Base-by-base conservation (phyloP, 2,113 vertebrate genomes). In the Casuarius casuarius region DNA sequence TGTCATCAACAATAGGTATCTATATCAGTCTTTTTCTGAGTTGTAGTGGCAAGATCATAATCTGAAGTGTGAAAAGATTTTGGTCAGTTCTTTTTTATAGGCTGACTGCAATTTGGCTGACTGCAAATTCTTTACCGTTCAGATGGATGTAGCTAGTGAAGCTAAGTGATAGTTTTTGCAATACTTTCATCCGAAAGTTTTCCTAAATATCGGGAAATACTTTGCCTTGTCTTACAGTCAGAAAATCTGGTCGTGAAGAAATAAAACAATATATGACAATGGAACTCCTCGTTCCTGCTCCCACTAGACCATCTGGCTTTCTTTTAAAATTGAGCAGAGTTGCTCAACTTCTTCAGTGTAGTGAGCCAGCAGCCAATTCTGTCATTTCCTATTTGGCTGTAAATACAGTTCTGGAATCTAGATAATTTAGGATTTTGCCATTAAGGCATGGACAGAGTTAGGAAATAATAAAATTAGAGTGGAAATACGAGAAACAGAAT, bases 331-430 rank as follows among this genome's bases (percentile, higher is more conserved):
- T 81, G 35, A 23, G 61, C 68, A 81, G 79, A 90, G 51, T 96
- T 96, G 88, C 90, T 96, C 75, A 96, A 94, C 72, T 83, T 95
- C 73, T 96, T 93, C 85, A 90, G 90, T 2, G 2, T 20, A 25
- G 40, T 42, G 63, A 96, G 87, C 95, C 94, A 96, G 88, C 81
- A 95, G 82, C 87, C 10, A 4, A 85, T 94, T 83, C 75, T 92
- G 93, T 96, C 87, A 97, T 96, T 96, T 97, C 96, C 96, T 96
- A 91, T 92, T 94, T 95, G 94, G 93, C 95, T 86, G 90, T 93
- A 95, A 97, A 94, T 71, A 77, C 26, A 83, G 59, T 71, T 88
- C 87, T 96, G 93, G 92, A 94, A 95, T 90, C 63, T 95, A 90
- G 94, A 90, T 92, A 95, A 95, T 94, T 94, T 83, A 93, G 78